phyloP scores from a whole-genome alignment of 2,888 invertebrate genomes.

The Heliconius aoede region DNA sequence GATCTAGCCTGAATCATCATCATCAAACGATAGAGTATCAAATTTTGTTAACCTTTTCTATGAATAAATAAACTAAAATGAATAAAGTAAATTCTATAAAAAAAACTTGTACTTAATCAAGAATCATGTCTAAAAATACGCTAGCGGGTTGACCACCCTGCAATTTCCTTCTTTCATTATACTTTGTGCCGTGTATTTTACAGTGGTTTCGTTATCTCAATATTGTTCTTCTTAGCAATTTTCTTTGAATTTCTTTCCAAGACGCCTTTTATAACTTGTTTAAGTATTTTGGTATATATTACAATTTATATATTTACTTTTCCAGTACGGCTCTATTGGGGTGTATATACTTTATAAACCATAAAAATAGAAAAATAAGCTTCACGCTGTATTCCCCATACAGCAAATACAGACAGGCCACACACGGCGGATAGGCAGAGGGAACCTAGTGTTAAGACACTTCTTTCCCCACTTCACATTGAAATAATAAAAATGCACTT shows the following conservation, averaged over 20 bases:
- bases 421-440: no score
- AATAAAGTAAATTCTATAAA: neutral
- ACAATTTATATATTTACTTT: neutral
- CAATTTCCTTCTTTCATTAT: slow-evolving; percentile 27
- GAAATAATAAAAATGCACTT: no score
- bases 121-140: slow-evolving; percentile 8
- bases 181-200: neutral
- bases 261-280: neutral
- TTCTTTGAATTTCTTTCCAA: neutral
- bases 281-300: neutral
- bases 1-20: no score
- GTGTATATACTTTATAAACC: no score
- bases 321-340: neutral
- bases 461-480: no score
- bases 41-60: no score
- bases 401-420: no score
- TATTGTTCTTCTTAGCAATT: neutral
- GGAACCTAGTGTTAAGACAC: no score
- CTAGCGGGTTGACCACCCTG: neutral
- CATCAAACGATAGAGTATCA: no score
- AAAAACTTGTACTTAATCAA: slow-evolving; percentile 16
- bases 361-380: no score
- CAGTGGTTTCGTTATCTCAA: neutral
- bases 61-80: no score
- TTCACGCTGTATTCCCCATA: no score